These are phyloP conservation scores for Drosophila merina DNA, from an alignment of 2,888 invertebrate genomes.

Conservation along the genomic window DNA sequence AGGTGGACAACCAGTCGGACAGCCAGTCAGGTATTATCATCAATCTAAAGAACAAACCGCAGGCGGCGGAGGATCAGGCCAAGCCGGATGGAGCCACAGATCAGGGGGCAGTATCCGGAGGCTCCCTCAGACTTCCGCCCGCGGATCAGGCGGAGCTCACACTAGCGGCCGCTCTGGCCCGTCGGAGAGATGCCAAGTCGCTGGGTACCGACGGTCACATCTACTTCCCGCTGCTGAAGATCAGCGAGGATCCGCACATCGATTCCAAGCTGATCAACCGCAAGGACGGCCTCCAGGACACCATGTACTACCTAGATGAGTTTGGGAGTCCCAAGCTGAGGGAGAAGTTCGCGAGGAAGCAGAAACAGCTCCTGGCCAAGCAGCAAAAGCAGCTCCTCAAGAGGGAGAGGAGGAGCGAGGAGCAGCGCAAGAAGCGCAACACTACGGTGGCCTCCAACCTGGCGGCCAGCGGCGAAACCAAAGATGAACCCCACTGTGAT, in stretches of 20 bases:
- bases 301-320: conserved; percentile 84
- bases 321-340: conserved; percentile 83
- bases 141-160: conserved; percentile 48
- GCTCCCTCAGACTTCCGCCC: conserved; percentile 17
- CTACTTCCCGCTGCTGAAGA: conserved; percentile 80
- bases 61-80: not conserved
- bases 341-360: conserved; percentile 82
- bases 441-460: conserved; percentile 68
- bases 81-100: not conserved
- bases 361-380: conserved; percentile 78
- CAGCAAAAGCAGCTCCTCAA: conserved; percentile 75
- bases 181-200: conserved; percentile 48
- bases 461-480: conserved; percentile 63
- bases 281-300: conserved; percentile 83
- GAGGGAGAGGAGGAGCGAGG: conserved; percentile 67
- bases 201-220: conserved; percentile 79
- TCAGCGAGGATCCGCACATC: conserved; percentile 79
- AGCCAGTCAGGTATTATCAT: conserved; percentile 71
- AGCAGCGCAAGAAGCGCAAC: conserved; percentile 73
- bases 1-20: conserved; percentile 46
- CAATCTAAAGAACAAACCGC: conserved; percentile 45
- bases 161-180: conserved; percentile 54
- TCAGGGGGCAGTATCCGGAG: not conserved
- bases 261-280: conserved; percentile 83
- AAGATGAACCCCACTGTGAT: conserved; percentile 47